A percentile compares a stretch with the other conserved stretches of the same genome.
Evolutionary conservation across 2,888 invertebrate genomes (phyloP).

Genomic region (Sicus ferrugineus): DNA sequence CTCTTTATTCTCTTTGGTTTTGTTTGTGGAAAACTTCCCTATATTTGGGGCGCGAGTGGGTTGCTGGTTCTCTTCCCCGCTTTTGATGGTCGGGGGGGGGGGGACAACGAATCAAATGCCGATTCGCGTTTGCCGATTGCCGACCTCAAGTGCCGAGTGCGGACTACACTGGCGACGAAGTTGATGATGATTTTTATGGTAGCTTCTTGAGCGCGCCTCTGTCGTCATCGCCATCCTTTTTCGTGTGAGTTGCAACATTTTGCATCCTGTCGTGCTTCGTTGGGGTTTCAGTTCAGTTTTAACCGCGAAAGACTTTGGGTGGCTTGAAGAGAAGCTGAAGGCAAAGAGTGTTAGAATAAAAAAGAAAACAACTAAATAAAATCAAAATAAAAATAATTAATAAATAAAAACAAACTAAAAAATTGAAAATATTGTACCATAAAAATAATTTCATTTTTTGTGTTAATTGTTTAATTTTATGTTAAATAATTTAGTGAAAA

Average conservation of each 20-base stretch:
- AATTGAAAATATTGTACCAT: not conserved
- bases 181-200: conserved; percentile 26
- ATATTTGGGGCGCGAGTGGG: no score
- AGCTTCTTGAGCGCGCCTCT: conserved; percentile 18
- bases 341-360: not conserved
- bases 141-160: not conserved
- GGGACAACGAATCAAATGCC: no score
- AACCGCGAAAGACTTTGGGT: conserved; percentile 26
- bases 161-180: conserved; percentile 7
- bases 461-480: no score
- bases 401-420: not conserved
- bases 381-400: not conserved
- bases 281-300: conserved; percentile 29
- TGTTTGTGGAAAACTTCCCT: not conserved
- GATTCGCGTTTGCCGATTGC: no score
- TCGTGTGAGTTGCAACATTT: conserved; percentile 13
- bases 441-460: no score
- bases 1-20: not conserved
- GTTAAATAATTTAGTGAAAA: no score
- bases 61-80: no score
- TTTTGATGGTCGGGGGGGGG: not conserved
- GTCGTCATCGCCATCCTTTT: not conserved
- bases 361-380: not conserved
- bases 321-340: conserved; percentile 2
- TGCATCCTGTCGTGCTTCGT: conserved; percentile 18